A percentile compares a stretch with the other conserved stretches of the same genome.
Conservation (phyloP, 2,888 invertebrate genomes). For the Ophraella communa region DNA sequence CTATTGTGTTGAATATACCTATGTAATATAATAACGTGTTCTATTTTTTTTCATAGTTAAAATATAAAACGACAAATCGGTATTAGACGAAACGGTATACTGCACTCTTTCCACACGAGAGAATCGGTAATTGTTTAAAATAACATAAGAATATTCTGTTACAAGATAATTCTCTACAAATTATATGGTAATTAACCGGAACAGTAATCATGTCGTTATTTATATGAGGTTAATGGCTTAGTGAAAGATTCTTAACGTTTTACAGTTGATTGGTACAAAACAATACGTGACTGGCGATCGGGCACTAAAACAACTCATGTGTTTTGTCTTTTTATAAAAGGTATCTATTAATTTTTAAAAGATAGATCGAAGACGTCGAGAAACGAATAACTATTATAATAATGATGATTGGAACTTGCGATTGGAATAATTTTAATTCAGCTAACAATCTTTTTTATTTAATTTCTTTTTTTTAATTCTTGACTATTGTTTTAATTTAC, state of each 20-base stretch:
- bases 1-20: too few species aligned
- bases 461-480: too few species aligned
- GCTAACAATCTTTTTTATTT: too few species aligned
- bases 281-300: constrained; percentile 17
- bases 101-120: constrained; percentile 4
- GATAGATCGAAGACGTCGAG: neutral
- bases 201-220: constrained; percentile 18
- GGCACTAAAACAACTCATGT: neutral
- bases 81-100: too few species aligned
- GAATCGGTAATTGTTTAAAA: constrained; percentile 9
- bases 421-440: too few species aligned
- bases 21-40: too few species aligned
- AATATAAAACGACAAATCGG: too few species aligned
- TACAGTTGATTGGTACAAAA: constrained; percentile 24
- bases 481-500: too few species aligned
- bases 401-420: too few species aligned
- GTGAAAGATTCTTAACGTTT: constrained; percentile 19
- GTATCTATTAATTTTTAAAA: neutral
- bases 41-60: too few species aligned
- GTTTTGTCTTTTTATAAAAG: neutral
- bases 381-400: neutral
- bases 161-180: constrained; percentile 13
- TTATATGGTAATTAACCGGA: constrained; percentile 13
- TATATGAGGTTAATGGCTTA: constrained; percentile 22
- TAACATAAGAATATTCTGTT: constrained; percentile 15